Conservation (phyloP, 2,797 vertebrate species). For the Heteromormyrus szaboi region DNA sequence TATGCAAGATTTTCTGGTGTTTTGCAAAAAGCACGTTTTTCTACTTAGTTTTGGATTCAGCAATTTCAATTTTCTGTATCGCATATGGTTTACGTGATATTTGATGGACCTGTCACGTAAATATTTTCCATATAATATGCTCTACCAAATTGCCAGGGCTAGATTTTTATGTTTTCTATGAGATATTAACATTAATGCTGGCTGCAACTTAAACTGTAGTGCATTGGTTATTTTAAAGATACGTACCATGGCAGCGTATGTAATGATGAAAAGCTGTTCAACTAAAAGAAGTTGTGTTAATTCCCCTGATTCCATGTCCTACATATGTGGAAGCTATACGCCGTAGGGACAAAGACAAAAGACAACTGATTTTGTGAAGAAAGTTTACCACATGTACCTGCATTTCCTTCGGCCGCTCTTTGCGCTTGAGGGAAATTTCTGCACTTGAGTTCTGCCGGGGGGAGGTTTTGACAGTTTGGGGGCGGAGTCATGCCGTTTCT, state of each 20-base stretch:
- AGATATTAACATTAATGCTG: neutral
- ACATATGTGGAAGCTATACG: neutral
- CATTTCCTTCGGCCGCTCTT: too few relatives aligned
- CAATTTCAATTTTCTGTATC: neutral
- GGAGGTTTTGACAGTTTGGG: too few relatives aligned
- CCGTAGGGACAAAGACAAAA: neutral
- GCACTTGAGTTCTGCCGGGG: too few relatives aligned
- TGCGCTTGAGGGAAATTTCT: too few relatives aligned
- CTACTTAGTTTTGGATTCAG: neutral
- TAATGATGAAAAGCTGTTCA: slow-evolving; percentile 10
- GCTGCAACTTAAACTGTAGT: neutral
- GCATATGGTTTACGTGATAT: neutral
- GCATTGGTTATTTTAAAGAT: neutral
- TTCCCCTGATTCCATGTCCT: neutral
- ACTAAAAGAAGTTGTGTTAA: neutral
- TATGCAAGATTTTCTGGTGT: neutral
- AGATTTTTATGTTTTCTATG: neutral
- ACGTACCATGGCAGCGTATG: neutral
- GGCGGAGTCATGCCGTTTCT: too few relatives aligned
- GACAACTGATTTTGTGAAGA: neutral
- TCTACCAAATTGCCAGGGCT: neutral
- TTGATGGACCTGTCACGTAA: neutral
- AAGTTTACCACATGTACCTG: neutral
- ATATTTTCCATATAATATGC: neutral
- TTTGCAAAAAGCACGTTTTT: neutral